Evolutionary conservation across 1,140 invertebrate species (phyloP).

Genomic region (Atta cephalotes): DNA sequence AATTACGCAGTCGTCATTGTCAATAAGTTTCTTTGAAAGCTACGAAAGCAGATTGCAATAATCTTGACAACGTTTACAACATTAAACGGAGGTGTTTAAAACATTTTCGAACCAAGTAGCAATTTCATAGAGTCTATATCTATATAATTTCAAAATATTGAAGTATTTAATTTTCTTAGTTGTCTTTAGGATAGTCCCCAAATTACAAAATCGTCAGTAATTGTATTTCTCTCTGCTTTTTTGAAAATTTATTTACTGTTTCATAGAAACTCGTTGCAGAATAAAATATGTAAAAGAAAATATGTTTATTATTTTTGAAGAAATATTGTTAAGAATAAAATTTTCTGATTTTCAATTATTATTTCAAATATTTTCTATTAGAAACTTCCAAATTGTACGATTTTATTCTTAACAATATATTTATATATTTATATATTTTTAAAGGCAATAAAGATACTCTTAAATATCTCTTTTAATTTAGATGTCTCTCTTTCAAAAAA

Average conservation of each 20-base stretch:
- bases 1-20: background rate
- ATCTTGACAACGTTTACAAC: background rate
- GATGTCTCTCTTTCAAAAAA: background rate
- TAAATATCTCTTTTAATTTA: background rate
- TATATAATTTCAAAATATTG: background rate
- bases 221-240: background rate
- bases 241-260: background rate
- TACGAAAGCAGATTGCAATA: background rate
- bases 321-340: background rate
- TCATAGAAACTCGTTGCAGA: background rate
- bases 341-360: background rate
- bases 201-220: background rate
- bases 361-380: background rate
- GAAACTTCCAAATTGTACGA: background rate
- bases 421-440: slow-evolving; percentile 14
- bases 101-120: background rate
- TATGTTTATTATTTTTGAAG: background rate
- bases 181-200: background rate
- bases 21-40: background rate
- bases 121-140: background rate
- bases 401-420: background rate
- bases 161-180: background rate
- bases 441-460: background rate
- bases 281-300: background rate
- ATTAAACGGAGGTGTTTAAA: background rate